Evolutionary conservation across 2,113 vertebrate genomes (phyloP).

Genomic region (Mormoops blainvillei): DNA sequence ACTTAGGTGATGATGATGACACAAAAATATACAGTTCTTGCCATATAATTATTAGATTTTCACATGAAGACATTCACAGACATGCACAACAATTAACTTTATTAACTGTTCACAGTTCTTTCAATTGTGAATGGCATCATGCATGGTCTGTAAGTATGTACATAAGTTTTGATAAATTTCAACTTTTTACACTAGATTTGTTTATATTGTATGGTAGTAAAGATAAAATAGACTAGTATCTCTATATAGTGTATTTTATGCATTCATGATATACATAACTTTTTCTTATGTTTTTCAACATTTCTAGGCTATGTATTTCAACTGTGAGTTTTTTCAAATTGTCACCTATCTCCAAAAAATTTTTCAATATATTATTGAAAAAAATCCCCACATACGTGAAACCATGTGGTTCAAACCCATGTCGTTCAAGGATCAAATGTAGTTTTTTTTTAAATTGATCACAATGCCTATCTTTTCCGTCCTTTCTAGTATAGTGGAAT

Average conservation of each 20-base stretch:
- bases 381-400: background rate
- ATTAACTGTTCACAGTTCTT: background rate
- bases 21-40: background rate
- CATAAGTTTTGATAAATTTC: background rate
- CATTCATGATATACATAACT: background rate
- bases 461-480: background rate
- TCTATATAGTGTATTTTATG: background rate
- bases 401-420: background rate
- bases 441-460: background rate
- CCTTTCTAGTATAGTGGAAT: background rate
- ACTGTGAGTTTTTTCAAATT: background rate
- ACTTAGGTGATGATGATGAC: background rate
- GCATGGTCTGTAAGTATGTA: background rate
- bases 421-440: background rate
- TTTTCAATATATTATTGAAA: background rate
- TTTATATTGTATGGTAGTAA: background rate
- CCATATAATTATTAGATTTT: background rate
- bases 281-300: background rate
- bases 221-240: background rate
- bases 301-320: background rate
- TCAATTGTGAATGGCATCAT: background rate
- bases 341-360: background rate
- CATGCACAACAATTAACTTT: background rate
- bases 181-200: background rate
- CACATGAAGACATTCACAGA: background rate